phyloP scores from a whole-genome alignment of 2,888 invertebrate genomes.

The Aplocera efformata region DNA sequence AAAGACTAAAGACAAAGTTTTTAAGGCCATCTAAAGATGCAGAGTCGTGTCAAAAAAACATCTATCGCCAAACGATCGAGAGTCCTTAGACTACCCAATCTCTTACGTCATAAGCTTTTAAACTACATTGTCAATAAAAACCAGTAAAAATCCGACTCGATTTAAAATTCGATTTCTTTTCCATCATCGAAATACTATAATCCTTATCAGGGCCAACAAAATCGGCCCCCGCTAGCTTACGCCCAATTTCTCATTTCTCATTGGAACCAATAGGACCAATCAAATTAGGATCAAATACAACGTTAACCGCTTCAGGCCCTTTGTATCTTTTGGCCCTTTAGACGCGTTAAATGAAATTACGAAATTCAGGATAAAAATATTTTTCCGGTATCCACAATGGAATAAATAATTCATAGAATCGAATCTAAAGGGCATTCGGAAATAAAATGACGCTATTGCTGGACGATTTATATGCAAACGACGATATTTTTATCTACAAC shows the following conservation, averaged over 20 bases:
- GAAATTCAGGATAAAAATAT: constrained; percentile 19
- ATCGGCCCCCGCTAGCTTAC: constrained; percentile 20
- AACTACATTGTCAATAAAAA: too few species aligned
- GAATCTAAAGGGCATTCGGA: too few species aligned
- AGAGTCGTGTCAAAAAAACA: too few species aligned
- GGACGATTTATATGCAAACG: too few species aligned
- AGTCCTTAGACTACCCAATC: too few species aligned
- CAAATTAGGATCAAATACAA: constrained; percentile 33
- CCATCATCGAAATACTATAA: constrained; percentile 24
- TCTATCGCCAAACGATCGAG: too few species aligned
- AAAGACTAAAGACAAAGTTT: too few species aligned
- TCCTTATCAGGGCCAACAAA: constrained; percentile 22
- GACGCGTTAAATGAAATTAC: constrained; percentile 31
- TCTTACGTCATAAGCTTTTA: too few species aligned
- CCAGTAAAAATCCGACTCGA: constrained; percentile 1
- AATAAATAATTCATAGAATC: too few species aligned
- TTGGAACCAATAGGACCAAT: constrained; percentile 28
- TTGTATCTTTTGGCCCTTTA: constrained; percentile 24
- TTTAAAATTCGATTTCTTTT: constrained; percentile 17
- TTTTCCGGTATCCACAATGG: constrained; percentile 7
- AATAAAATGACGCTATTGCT: too few species aligned
- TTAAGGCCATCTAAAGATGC: too few species aligned
- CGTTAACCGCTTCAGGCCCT: constrained; percentile 17
- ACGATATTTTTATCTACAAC: too few species aligned
- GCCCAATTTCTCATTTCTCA: constrained; percentile 27